Evolutionary conservation across 2,113 vertebrate species (phyloP).

Genomic region (Chelonoidis abingdonii): DNA sequence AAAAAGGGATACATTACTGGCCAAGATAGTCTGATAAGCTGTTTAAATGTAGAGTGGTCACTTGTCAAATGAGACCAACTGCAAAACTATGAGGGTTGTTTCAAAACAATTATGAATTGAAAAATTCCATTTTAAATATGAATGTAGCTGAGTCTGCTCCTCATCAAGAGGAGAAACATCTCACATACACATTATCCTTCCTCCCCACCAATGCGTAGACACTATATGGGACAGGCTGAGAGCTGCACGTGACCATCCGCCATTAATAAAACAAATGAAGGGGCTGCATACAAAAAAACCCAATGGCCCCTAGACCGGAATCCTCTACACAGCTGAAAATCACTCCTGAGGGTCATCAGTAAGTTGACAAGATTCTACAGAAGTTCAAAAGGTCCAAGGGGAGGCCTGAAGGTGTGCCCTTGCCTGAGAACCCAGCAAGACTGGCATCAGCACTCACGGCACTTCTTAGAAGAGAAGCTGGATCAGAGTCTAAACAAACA

Average conservation of each 20-base stretch:
- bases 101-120: neutral
- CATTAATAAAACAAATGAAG: neutral
- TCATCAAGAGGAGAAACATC: neutral
- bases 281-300: no score
- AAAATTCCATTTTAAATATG: neutral
- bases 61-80: neutral
- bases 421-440: neutral
- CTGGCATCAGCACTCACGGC: rapidly evolving
- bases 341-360: neutral
- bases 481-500: slow-evolving; percentile 12
- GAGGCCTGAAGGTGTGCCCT: neutral
- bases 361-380: neutral
- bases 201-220: neutral
- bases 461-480: neutral
- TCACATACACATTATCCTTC: neutral
- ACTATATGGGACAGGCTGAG: neutral
- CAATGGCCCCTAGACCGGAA: neutral
- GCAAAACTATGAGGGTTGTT: neutral
- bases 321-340: neutral
- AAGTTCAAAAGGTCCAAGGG: neutral
- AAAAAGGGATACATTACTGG: neutral
- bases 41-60: neutral
- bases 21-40: neutral
- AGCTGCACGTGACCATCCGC: neutral
- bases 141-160: neutral